phyloP scores from a whole-genome alignment of 2,797 vertebrate genomes.

The Fringilla coelebs region DNA sequence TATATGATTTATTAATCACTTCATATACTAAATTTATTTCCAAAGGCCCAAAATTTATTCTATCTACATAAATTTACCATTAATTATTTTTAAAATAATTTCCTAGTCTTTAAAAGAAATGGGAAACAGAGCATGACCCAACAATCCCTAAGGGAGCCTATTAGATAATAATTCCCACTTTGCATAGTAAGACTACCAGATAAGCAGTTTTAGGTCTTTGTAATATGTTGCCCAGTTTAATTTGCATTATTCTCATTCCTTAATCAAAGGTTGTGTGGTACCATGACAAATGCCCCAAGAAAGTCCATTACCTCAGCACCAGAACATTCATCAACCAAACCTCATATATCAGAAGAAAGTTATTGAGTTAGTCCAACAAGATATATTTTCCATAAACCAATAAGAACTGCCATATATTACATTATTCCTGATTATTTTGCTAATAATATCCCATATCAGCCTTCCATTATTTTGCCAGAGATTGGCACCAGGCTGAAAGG shows the following conservation, averaged over 20 bases:
- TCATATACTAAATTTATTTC: neutral
- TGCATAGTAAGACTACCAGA: neutral
- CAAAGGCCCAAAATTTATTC: neutral
- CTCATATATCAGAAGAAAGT: neutral
- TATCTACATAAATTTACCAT: neutral
- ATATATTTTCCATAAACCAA: slow-evolving; percentile 39
- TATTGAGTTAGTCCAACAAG: slow-evolving; percentile 34
- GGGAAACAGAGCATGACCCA: neutral
- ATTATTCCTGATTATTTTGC: slow-evolving; percentile 53
- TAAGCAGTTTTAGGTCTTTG: neutral
- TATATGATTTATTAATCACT: neutral
- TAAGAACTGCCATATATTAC: slow-evolving; percentile 45
- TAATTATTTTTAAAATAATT: neutral
- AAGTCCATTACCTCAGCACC: slow-evolving; percentile 43
- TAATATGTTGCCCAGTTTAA: neutral
- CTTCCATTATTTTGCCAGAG: slow-evolving; percentile 40
- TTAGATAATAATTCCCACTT: neutral
- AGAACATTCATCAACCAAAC: neutral
- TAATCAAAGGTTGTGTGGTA: slow-evolving; percentile 18
- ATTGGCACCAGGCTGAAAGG: slow-evolving; percentile 33
- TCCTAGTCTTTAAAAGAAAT: neutral
- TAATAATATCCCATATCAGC: slow-evolving; percentile 26
- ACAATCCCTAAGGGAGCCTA: neutral
- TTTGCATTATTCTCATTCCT: neutral
- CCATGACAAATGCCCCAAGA: slow-evolving; percentile 14